These are phyloP conservation scores for Tetraneura akinire DNA, from an alignment of 1,140 invertebrate genomes.

Conservation along the genomic window DNA sequence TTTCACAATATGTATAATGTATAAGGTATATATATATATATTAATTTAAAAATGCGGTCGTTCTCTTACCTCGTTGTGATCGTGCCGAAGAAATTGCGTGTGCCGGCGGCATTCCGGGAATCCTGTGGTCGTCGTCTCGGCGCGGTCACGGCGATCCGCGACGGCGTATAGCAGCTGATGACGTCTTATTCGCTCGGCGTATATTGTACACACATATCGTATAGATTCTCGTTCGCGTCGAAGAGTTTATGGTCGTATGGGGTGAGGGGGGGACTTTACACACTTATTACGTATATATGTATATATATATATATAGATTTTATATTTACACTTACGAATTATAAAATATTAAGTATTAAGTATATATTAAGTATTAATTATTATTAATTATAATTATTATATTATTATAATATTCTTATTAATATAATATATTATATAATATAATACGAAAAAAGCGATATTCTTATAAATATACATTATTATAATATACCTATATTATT, in stretches of 20 bases:
- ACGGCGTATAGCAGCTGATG: slow-evolving; percentile 1
- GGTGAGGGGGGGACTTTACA: not conserved
- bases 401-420: too few species aligned
- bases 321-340: slow-evolving; percentile 26
- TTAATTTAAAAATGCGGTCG: slow-evolving; percentile 26
- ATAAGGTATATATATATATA: not conserved
- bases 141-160: not conserved
- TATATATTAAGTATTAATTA: too few species aligned
- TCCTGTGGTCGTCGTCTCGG: not conserved
- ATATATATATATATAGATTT: too few species aligned
- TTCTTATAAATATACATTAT: slow-evolving; percentile 13
- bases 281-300: slow-evolving; percentile 32
- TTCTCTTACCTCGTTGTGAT: slow-evolving; percentile 22
- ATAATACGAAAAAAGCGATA: slow-evolving; percentile 40
- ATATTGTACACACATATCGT: not conserved
- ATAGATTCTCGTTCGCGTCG: not conserved
- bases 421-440: slow-evolving; percentile 8
- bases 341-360: too few species aligned
- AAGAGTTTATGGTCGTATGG: not conserved
- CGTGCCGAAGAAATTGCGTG: not conserved
- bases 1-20: too few species aligned
- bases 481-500: not conserved
- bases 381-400: too few species aligned
- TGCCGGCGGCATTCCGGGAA: slow-evolving; percentile 33
- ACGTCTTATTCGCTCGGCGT: slow-evolving; percentile 29